Base-by-base conservation (phyloP, 2,888 invertebrate species). In the Apocheima hispidaria region DNA sequence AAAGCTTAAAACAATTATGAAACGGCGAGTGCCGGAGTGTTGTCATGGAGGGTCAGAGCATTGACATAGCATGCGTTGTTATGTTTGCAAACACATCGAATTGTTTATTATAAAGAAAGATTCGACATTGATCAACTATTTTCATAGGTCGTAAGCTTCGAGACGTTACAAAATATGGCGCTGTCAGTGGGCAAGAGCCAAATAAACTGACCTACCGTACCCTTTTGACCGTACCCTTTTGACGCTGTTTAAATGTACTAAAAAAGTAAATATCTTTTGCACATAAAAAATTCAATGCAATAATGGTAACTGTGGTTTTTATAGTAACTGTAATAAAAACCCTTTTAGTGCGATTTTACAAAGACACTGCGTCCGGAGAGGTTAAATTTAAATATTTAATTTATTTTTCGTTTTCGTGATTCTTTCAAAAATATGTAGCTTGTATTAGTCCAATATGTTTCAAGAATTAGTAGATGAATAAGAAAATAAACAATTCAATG, bases 41-140 rank as follows among this genome's bases (percentile, higher is more conserved):
- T 91, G 91, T 91, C 89, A 86, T 83, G 86, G 81, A 80, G 78
- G 76, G 84, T 80, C 81, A 81, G 91, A 91, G 91, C 91, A 90
- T 88, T 81, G 91, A 90, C 89, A 90, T 88, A 88, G 91, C 91
- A 88, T 91, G 90, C 92, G 92, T 92, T 92, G 92, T 92, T 92
- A 91, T 89, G 89, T 86, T 83, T 75, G 74, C 79, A 64, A 77
- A 78, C 78, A 74, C 78, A 80, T 61, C 41, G 68, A 69, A 71
- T 69, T 70, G 71, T 66, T 55, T 49, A 66, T 61, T 62, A 18
- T 12, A 18, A 6, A 9, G 0, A 14, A 9, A 21, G 5, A n/a
- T n/a, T n/a, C n/a, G n/a, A n/a, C n/a, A n/a, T 41, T 4, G 4
- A 21, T 7, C 12, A 21, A 38, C 2, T 4, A 33, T 10, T 10